These are phyloP conservation scores for Drosophila hawaiiensis DNA, from an alignment of 2,888 invertebrate species.

Conservation along the genomic window DNA sequence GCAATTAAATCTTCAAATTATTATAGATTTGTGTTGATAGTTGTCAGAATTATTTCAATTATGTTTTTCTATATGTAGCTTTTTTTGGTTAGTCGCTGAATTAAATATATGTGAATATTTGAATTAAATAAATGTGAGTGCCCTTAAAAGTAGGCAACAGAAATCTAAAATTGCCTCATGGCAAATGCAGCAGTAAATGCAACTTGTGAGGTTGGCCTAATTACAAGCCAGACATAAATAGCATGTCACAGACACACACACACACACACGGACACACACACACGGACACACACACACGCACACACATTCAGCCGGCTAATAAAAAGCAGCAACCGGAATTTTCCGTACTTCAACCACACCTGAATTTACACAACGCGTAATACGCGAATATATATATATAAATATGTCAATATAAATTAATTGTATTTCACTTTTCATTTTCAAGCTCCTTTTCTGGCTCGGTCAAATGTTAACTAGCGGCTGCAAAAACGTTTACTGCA, in stretches of 20 bases:
- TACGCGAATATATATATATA: not conserved
- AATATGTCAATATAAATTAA: not conserved
- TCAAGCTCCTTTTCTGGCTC: conserved; percentile 6
- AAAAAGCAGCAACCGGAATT: not conserved
- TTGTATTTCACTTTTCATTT: not conserved
- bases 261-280: not conserved
- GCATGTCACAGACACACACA: not conserved
- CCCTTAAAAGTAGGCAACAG: conserved; percentile 40
- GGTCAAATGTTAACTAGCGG: conserved; percentile 42
- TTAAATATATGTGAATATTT: no score
- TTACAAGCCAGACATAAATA: conserved; percentile 20
- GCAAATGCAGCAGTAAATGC: conserved; percentile 20
- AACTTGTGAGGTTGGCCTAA: conserved; percentile 28
- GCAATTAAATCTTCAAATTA: no score
- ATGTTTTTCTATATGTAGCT: not conserved
- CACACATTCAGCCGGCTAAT: conserved; percentile 8
- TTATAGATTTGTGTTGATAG: no score
- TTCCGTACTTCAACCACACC: not conserved
- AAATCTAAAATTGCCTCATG: conserved; percentile 15
- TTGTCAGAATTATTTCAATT: not conserved
- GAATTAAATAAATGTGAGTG: no score
- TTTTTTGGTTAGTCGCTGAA: not conserved
- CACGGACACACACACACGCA: not conserved
- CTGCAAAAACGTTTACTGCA: conserved; percentile 29
- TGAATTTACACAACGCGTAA: not conserved